Conservation (phyloP, 1,140 invertebrate species). For the Macrocentrus cingulum region DNA sequence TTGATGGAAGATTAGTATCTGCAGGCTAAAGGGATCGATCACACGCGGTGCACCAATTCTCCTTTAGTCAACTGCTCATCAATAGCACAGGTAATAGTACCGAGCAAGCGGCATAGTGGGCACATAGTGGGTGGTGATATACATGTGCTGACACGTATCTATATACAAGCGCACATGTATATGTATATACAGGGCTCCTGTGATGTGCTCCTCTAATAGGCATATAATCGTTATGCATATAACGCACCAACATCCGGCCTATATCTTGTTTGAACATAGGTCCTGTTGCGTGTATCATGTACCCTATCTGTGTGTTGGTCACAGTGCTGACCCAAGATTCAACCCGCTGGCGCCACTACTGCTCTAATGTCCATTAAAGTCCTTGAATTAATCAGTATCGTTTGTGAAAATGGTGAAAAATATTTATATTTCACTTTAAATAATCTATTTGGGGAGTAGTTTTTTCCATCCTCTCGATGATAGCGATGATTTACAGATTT, state of each 20-base stretch:
- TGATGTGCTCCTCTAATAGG: conserved; percentile 56
- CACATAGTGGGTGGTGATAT: background rate
- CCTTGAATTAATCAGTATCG: background rate
- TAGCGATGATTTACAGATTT: no score
- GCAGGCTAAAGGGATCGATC: conserved; percentile 52
- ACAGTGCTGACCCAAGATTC: conserved; percentile 28
- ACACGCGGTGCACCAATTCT: conserved; percentile 50
- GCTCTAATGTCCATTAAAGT: background rate
- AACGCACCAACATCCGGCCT: conserved; percentile 25
- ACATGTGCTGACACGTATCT: conserved; percentile 22
- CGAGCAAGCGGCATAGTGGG: conserved; percentile 1
- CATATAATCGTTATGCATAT: conserved; percentile 59
- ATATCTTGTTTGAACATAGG: conserved; percentile 25
- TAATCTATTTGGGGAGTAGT: no score
- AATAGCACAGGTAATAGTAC: conserved; percentile 45
- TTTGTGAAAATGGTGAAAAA: background rate
- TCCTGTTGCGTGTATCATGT: conserved; percentile 19
- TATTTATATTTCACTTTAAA: no score
- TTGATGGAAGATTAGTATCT: conserved; percentile 50
- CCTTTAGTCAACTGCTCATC: conserved; percentile 52
- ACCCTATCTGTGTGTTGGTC: conserved; percentile 22
- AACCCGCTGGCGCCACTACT: background rate
- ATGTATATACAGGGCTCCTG: conserved; percentile 35
- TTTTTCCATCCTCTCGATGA: no score
- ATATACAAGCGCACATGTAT: conserved; percentile 31